Evolutionary conservation across 2,113 vertebrate genomes (phyloP).

Genomic region (Heloderma charlesbogerti): DNA sequence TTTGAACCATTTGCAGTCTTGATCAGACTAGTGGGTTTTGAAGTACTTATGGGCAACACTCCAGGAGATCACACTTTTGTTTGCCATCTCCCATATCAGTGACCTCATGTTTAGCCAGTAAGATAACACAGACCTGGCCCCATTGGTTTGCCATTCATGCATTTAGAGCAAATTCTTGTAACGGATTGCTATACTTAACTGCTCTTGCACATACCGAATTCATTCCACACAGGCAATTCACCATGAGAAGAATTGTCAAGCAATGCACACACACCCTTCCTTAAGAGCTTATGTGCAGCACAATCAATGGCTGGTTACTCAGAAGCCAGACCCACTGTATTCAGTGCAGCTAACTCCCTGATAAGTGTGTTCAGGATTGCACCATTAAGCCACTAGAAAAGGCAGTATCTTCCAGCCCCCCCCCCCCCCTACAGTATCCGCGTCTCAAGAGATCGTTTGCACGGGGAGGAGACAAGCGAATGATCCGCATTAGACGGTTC

Average conservation of each 20-base stretch:
- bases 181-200: not conserved
- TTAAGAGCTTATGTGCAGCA: not conserved
- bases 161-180: not conserved
- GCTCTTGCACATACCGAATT: not conserved
- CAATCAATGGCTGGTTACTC: not conserved
- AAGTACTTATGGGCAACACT: not conserved
- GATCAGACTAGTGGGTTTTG: not conserved
- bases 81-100: not conserved
- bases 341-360: not conserved
- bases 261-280: no score
- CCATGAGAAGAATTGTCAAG: not conserved
- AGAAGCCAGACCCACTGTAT: not conserved
- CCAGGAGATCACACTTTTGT: not conserved
- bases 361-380: not conserved
- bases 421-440: no score
- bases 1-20: not conserved
- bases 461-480: not conserved
- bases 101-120: slow-evolving; percentile 16
- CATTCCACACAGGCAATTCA: not conserved
- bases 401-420: not conserved
- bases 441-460: not conserved
- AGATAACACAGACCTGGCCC: not conserved
- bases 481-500: not conserved
- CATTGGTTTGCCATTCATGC: not conserved
- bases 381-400: no score